Percentiles rank a stretch among this genome's conserved stretches.
phyloP scores from a whole-genome alignment of 2,113 vertebrate species.

The Cyphomyrus plagiostoma region DNA sequence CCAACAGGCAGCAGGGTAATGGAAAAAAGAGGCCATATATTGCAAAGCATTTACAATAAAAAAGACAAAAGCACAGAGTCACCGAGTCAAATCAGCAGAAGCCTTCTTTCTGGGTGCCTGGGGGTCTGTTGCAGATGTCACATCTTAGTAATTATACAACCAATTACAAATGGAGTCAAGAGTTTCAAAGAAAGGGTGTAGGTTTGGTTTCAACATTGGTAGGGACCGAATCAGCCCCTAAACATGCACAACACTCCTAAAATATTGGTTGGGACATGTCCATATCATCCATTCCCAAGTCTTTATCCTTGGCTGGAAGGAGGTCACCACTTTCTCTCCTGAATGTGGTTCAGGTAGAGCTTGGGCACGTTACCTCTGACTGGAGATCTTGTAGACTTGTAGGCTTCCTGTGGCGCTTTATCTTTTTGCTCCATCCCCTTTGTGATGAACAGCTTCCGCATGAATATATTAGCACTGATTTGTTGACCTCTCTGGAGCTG shows the following conservation, averaged over 20 bases:
- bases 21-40: neutral
- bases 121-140: neutral
- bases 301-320: neutral
- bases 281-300: neutral
- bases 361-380: neutral
- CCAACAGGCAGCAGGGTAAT: neutral
- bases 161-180: neutral
- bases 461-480: neutral
- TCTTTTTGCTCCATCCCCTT: neutral
- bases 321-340: neutral
- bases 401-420: neutral
- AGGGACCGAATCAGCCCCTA: neutral
- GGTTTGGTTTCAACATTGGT: neutral
- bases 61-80: neutral
- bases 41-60: neutral
- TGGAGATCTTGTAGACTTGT: neutral
- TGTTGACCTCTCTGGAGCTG: neutral
- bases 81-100: neutral
- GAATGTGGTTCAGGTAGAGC: neutral
- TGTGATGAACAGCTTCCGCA: neutral
- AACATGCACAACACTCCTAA: neutral
- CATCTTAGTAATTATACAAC: neutral
- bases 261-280: neutral
- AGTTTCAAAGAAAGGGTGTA: neutral
- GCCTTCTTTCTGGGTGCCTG: neutral